Evolutionary conservation across 2,888 invertebrate genomes (phyloP).

Genomic region (Cryptosula pallasiana): DNA sequence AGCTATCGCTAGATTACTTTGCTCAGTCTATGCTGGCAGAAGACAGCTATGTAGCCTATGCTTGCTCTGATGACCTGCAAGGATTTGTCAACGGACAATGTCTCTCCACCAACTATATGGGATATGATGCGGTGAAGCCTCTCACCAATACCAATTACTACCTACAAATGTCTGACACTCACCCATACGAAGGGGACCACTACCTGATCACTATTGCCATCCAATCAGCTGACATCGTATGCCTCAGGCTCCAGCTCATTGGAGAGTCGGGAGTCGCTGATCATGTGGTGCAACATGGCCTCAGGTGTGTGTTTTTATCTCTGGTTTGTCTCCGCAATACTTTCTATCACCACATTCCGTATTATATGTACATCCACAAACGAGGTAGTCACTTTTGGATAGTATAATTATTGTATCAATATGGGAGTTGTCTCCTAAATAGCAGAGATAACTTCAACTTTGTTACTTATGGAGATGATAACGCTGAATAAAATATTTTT

Average conservation of each 20-base stretch:
- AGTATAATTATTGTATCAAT: too few species aligned
- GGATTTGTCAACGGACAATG: slow-evolving; percentile 5
- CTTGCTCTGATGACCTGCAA: neutral
- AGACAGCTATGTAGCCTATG: slow-evolving; percentile 1
- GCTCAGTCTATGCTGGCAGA: neutral
- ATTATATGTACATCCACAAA: too few species aligned
- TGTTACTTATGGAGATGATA: too few species aligned
- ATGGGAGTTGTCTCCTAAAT: too few species aligned
- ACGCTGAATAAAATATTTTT: too few species aligned
- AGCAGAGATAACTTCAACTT: too few species aligned
- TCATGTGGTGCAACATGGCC: neutral
- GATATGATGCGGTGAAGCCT: neutral
- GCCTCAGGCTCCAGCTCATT: neutral
- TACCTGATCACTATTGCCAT: neutral
- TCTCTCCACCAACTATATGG: slow-evolving; percentile 19
- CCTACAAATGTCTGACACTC: slow-evolving; percentile 14
- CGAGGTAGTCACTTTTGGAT: too few species aligned
- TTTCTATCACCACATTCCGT: too few species aligned
- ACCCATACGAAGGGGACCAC: neutral
- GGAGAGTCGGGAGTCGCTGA: neutral
- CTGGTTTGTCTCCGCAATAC: too few species aligned
- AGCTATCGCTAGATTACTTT: slow-evolving; percentile 12
- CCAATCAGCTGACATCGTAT: neutral
- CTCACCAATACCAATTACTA: neutral
- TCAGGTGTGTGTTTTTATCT: neutral